These are phyloP conservation scores for Coecobrya sp. DNA, from an alignment of 2,888 invertebrate species.

Conservation along the genomic window DNA sequence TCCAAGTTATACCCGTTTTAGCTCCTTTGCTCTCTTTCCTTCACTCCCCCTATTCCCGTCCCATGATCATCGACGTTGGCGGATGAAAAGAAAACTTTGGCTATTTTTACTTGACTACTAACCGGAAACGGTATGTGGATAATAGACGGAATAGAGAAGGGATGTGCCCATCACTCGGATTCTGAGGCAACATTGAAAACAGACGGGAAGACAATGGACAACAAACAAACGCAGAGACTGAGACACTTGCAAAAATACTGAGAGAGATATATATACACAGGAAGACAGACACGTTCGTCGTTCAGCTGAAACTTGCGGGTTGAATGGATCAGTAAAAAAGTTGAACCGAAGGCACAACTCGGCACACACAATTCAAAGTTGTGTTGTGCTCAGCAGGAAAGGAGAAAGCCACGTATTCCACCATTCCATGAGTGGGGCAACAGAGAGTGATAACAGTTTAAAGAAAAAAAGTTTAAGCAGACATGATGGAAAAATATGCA, in stretches of 20 bases:
- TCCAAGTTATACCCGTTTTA: conserved; percentile 41
- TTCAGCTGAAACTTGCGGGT: conserved; percentile 22
- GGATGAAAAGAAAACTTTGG: conserved; percentile 59
- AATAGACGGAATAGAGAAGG: background rate
- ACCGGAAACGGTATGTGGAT: conserved; percentile 40
- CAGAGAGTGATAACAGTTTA: conserved; percentile 68
- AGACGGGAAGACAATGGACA: conserved; percentile 56
- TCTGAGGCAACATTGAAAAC: conserved; percentile 29
- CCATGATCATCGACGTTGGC: conserved; percentile 11
- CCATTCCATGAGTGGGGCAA: conserved; percentile 19
- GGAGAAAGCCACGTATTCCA: background rate
- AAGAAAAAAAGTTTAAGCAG: conserved; percentile 49
- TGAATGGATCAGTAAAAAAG: conserved; percentile 24
- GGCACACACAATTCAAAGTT: conserved; percentile 8
- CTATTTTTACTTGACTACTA: conserved; percentile 43
- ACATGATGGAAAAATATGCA: conserved; percentile 43
- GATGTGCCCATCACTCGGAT: conserved; percentile 1
- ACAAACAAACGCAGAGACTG: conserved; percentile 43
- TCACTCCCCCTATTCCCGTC: background rate
- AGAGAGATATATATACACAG: background rate
- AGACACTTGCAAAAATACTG: conserved; percentile 21
- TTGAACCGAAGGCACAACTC: background rate
- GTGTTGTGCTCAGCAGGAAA: background rate
- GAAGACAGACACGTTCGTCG: background rate
- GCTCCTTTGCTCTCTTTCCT: background rate